phyloP scores from a whole-genome alignment of 2,888 invertebrate species.

The Yponomeuta sedellus region DNA sequence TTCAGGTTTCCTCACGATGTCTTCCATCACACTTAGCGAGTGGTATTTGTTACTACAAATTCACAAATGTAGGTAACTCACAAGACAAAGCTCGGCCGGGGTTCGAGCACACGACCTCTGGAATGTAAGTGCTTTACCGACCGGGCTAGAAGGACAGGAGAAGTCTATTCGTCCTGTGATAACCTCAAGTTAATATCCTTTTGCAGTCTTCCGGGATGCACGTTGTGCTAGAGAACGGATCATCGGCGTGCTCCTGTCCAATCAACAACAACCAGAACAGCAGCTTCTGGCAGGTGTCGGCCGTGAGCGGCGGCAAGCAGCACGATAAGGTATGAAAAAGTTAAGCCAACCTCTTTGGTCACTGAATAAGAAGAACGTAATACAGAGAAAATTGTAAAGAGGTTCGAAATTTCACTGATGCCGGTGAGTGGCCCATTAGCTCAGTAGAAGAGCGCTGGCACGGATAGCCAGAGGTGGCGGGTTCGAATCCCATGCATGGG shows the following conservation, averaged over 20 bases:
- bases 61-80: too few relatives aligned
- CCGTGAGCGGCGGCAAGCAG: slow-evolving; percentile 56
- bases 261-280: slow-evolving; percentile 45
- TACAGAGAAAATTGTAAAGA: too few relatives aligned
- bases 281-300: slow-evolving; percentile 66
- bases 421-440: too few relatives aligned
- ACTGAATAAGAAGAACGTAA: too few relatives aligned
- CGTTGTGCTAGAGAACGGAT: slow-evolving; percentile 54
- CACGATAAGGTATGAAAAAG: slow-evolving; percentile 46
- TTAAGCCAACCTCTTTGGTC: neutral
- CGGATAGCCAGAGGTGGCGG: too few relatives aligned
- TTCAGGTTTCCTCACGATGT: too few relatives aligned
- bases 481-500: too few relatives aligned
- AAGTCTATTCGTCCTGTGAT: neutral
- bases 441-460: too few relatives aligned
- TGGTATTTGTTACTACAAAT: too few relatives aligned
- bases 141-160: neutral
- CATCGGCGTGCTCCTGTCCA: slow-evolving; percentile 56
- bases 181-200: neutral
- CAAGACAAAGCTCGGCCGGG: too few relatives aligned
- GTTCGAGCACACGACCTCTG: neutral
- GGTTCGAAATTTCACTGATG: too few relatives aligned
- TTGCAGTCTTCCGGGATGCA: slow-evolving; percentile 58
- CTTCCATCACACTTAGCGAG: too few relatives aligned
- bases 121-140: neutral